Percentiles rank a stretch among this genome's conserved stretches.
Evolutionary conservation across 2,888 invertebrate species (phyloP).

Genomic region (Aphidius colemani): DNA sequence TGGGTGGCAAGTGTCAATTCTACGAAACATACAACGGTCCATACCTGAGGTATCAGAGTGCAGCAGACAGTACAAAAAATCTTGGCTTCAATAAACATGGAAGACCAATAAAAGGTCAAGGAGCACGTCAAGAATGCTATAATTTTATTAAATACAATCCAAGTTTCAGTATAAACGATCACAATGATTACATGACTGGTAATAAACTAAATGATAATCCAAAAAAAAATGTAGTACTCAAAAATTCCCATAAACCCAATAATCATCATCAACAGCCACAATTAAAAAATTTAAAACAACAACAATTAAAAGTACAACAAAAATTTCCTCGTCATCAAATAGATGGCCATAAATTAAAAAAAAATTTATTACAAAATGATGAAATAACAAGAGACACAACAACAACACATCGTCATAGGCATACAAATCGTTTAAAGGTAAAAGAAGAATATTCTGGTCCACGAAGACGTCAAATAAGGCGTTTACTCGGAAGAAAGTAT

Average conservation of each 20-base stretch:
- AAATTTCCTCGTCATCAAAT: no score
- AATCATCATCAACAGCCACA: constrained; percentile 29
- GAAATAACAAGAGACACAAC: constrained; percentile 34
- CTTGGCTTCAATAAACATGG: constrained; percentile 70
- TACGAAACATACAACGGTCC: constrained; percentile 69
- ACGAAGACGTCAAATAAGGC: constrained; percentile 50
- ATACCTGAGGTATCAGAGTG: constrained; percentile 69
- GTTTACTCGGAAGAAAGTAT: constrained; percentile 38
- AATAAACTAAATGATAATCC: constrained; percentile 47
- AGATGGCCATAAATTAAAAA: constrained; percentile 29
- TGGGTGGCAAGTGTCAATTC: constrained; percentile 63
- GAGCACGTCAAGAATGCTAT: constrained; percentile 65
- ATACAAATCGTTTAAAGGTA: constrained; percentile 53
- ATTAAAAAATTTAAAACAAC: constrained; percentile 25
- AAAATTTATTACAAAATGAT: constrained; percentile 35
- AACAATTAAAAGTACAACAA: no score
- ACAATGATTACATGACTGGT: constrained; percentile 66
- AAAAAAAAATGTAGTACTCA: constrained; percentile 28
- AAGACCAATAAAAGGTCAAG: constrained; percentile 61
- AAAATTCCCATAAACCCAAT: constrained; percentile 26
- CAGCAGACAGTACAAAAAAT: constrained; percentile 66
- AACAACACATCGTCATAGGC: constrained; percentile 53
- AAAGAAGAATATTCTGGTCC: constrained; percentile 40
- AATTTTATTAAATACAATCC: constrained; percentile 69
- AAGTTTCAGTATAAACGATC: constrained; percentile 67